Evolutionary conservation across 2,113 vertebrate species (phyloP).

Genomic region (Neomonachus schauinslandi): DNA sequence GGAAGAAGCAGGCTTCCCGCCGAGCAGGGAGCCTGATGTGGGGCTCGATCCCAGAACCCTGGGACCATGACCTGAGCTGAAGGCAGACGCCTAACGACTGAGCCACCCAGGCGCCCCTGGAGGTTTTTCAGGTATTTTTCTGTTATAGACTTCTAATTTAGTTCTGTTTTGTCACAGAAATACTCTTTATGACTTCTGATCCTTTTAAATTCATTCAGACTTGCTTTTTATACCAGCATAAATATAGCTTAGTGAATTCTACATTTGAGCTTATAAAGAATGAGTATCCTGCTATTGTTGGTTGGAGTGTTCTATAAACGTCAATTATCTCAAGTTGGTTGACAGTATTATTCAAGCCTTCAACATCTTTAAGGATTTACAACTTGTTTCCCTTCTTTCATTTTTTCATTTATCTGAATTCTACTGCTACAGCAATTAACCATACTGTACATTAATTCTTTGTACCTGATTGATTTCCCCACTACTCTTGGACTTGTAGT

Average conservation of each 20-base stretch:
- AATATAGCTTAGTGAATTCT: not conserved
- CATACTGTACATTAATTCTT: not conserved
- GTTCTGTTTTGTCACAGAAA: not conserved
- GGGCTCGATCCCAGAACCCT: too few species aligned
- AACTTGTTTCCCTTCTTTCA: not conserved
- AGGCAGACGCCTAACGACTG: too few species aligned
- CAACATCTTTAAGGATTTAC: not conserved
- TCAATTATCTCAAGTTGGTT: not conserved
- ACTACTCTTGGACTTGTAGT: not conserved
- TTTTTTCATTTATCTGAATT: not conserved
- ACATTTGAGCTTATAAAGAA: not conserved
- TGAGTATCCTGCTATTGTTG: not conserved
- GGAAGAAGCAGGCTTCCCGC: too few species aligned
- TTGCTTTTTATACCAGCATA: not conserved
- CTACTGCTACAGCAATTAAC: not conserved
- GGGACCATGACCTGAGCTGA: too few species aligned
- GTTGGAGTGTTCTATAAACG: not conserved
- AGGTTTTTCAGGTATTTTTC: not conserved
- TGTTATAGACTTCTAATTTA: not conserved
- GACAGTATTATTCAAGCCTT: slow-evolving; percentile 5
- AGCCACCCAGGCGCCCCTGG: too few species aligned
- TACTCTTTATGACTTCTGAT: not conserved
- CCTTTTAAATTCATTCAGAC: not conserved
- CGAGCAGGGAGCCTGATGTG: too few species aligned
- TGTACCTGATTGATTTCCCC: not conserved